A percentile compares a stretch with the other conserved stretches of the same genome.
Conservation (phyloP, 2,888 invertebrate genomes). For the Tubulanus polymorphus region DNA sequence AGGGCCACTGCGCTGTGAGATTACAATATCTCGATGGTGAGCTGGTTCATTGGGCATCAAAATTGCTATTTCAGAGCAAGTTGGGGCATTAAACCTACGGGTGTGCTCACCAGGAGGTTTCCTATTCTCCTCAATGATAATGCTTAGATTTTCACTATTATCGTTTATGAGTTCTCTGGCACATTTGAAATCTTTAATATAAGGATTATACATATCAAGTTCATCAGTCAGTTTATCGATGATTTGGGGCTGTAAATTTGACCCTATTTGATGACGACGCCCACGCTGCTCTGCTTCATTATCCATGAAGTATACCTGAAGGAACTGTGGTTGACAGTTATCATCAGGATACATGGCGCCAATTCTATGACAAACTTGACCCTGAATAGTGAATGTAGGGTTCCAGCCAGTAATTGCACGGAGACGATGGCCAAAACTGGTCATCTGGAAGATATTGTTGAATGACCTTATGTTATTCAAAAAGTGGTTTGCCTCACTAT, state of each 20-base stretch:
- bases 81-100: not conserved
- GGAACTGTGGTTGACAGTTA: not conserved
- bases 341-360: not conserved
- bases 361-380: conserved; percentile 3
- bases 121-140: not conserved
- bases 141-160: no score
- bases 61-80: not conserved
- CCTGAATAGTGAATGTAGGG: conserved; percentile 1
- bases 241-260: no score
- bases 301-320: not conserved
- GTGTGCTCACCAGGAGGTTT: not conserved
- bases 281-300: not conserved
- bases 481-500: not conserved
- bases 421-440: not conserved
- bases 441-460: not conserved
- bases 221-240: no score
- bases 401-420: not conserved
- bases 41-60: conserved; percentile 1
- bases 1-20: no score
- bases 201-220: no score
- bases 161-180: no score
- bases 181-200: no score
- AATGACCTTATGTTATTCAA: not conserved
- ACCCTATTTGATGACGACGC: no score
- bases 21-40: not conserved